Percentiles rank a stretch among this genome's conserved stretches.
These are phyloP conservation scores for Sympetrum striolatum DNA, from an alignment of 2,888 invertebrate genomes.

Conservation along the genomic window DNA sequence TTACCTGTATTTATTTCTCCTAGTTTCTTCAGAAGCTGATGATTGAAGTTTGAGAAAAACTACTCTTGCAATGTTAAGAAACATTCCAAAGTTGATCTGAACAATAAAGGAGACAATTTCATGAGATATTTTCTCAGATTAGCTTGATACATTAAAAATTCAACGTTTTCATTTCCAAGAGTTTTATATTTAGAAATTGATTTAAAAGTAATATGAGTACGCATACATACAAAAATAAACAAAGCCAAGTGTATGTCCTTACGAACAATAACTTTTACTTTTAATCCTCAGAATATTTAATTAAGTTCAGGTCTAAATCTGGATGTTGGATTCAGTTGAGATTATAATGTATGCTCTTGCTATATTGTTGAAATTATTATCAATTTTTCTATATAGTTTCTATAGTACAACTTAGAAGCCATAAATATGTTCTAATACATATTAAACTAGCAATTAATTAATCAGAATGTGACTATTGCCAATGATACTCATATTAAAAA, in stretches of 20 bases:
- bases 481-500: too few relatives aligned
- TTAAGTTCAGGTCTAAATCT: too few relatives aligned
- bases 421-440: too few relatives aligned
- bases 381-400: too few relatives aligned
- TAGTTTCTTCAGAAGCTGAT: conserved; percentile 65
- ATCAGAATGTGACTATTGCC: too few relatives aligned
- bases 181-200: not conserved
- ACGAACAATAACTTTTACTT: not conserved
- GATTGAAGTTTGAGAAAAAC: conserved; percentile 65
- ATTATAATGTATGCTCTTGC: too few relatives aligned
- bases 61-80: conserved; percentile 67
- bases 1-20: conserved; percentile 68
- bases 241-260: not conserved
- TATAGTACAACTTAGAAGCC: too few relatives aligned
- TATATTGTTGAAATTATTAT: too few relatives aligned
- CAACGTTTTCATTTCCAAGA: not conserved
- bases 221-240: not conserved
- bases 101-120: conserved; percentile 50
- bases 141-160: not conserved
- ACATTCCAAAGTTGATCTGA: conserved; percentile 70
- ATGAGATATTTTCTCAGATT: not conserved
- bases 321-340: too few relatives aligned
- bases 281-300: too few relatives aligned
- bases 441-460: too few relatives aligned
- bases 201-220: not conserved